phyloP scores from a whole-genome alignment of 1,140 invertebrate genomes.

The Melitaea cinxia region DNA sequence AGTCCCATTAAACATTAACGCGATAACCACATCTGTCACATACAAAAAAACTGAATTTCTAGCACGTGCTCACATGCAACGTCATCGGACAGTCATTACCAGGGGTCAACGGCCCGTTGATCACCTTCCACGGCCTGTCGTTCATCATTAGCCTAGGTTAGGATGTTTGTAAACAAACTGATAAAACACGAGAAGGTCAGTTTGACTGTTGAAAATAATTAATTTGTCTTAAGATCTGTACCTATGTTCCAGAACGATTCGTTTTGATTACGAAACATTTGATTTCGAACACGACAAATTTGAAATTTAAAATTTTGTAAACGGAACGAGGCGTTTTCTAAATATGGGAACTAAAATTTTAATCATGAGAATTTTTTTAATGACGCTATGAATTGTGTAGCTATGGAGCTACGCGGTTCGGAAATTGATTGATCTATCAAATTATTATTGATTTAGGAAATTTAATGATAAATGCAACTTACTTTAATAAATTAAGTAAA shows the following conservation, averaged over 20 bases:
- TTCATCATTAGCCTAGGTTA: constrained; percentile 81
- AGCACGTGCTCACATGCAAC: constrained; percentile 72
- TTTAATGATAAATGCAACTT: not conserved
- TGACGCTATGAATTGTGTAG: not conserved
- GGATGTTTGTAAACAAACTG: constrained; percentile 79
- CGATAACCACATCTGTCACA: constrained; percentile 49
- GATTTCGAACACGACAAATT: too few relatives aligned
- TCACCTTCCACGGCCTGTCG: constrained; percentile 76
- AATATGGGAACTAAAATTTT: too few relatives aligned
- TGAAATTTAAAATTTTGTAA: too few relatives aligned
- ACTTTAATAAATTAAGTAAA: not conserved
- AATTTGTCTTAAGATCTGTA: too few relatives aligned
- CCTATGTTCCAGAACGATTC: too few relatives aligned
- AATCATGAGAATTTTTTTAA: not conserved
- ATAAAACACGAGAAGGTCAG: constrained; percentile 43
- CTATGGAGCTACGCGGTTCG: not conserved
- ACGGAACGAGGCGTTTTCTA: too few relatives aligned
- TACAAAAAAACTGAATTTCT: constrained; percentile 48
- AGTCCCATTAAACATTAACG: constrained; percentile 15
- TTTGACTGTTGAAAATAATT: constrained; percentile 4
- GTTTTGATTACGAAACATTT: too few relatives aligned
- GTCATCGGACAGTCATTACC: constrained; percentile 80
- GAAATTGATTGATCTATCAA: not conserved
- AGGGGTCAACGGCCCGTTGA: constrained; percentile 75
- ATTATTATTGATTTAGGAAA: not conserved